These are phyloP conservation scores for Hormaphis cornu DNA, from an alignment of 1,140 invertebrate species.

Conservation along the genomic window DNA sequence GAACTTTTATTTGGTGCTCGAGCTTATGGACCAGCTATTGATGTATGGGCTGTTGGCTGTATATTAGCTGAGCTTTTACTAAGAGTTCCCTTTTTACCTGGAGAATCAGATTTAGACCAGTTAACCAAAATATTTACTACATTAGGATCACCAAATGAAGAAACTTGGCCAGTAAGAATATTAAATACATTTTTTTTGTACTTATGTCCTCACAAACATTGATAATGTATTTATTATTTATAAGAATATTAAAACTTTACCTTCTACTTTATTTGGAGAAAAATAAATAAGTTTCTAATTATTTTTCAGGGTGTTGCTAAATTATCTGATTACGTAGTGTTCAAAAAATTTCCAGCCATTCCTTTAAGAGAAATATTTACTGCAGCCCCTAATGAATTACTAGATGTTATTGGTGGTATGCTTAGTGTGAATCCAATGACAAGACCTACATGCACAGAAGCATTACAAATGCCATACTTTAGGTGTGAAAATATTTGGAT, in stretches of 20 bases:
- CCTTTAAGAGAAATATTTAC: slow-evolving; percentile 88
- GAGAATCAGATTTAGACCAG: slow-evolving; percentile 95
- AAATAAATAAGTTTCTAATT: not conserved
- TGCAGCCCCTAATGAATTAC: slow-evolving; percentile 86
- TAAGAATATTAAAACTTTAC: too few relatives aligned
- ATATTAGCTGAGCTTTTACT: slow-evolving; percentile 92
- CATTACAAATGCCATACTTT: slow-evolving; percentile 74
- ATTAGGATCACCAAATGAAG: slow-evolving; percentile 82
- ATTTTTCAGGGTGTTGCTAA: slow-evolving; percentile 59
- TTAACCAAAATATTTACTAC: slow-evolving; percentile 88
- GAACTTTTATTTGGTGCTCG: slow-evolving; percentile 92
- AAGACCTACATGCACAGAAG: slow-evolving; percentile 70
- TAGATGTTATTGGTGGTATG: slow-evolving; percentile 70
- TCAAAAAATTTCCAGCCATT: slow-evolving; percentile 75
- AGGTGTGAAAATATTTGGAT: slow-evolving; percentile 44
- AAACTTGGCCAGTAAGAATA: slow-evolving; percentile 70
- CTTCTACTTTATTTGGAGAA: not conserved
- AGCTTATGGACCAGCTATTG: slow-evolving; percentile 90
- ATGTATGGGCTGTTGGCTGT: slow-evolving; percentile 98
- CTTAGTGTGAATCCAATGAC: slow-evolving; percentile 76
- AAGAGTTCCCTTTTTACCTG: slow-evolving; percentile 85
- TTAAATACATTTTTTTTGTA: not conserved
- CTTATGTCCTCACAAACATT: not conserved
- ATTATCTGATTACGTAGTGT: slow-evolving; percentile 86
- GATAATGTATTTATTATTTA: not conserved